These are phyloP conservation scores for Maniola hyperantus DNA, from an alignment of 2,888 invertebrate genomes.

Conservation along the genomic window DNA sequence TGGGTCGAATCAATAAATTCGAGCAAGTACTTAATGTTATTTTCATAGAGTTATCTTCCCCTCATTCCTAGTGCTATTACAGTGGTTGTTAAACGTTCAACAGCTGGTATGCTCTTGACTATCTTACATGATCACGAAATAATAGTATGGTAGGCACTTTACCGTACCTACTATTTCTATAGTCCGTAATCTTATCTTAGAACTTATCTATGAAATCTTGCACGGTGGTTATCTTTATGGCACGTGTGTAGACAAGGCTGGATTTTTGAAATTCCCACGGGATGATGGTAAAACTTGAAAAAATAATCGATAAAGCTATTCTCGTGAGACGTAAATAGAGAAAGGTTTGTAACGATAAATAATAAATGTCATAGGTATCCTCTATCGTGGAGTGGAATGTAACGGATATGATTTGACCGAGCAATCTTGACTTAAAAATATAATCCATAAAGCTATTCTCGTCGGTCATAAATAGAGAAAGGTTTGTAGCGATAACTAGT, in stretches of 20 bases:
- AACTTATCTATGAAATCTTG: too few species aligned
- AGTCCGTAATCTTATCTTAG: too few species aligned
- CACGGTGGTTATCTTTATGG: too few species aligned
- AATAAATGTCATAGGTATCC: conserved; percentile 4
- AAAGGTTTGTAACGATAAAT: not conserved
- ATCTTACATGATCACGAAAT: too few species aligned
- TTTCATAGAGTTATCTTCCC: not conserved
- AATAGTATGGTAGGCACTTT: too few species aligned
- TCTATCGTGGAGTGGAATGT: not conserved
- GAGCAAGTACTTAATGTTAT: conserved; percentile 25
- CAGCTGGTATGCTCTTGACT: not conserved
- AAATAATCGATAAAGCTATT: not conserved
- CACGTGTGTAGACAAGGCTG: too few species aligned
- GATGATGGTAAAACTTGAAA: too few species aligned
- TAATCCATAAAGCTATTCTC: not conserved
- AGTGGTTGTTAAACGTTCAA: not conserved
- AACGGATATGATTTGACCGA: conserved; percentile 1
- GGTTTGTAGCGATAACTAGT: not conserved
- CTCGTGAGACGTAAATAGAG: not conserved
- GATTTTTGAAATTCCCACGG: too few species aligned
- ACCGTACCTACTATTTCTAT: too few species aligned
- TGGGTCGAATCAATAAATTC: conserved; percentile 42
- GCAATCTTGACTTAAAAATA: not conserved
- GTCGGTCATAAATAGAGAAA: not conserved
- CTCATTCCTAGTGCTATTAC: not conserved